Base-by-base conservation (phyloP, 2,797 vertebrate species). In the Falco naumanni region DNA sequence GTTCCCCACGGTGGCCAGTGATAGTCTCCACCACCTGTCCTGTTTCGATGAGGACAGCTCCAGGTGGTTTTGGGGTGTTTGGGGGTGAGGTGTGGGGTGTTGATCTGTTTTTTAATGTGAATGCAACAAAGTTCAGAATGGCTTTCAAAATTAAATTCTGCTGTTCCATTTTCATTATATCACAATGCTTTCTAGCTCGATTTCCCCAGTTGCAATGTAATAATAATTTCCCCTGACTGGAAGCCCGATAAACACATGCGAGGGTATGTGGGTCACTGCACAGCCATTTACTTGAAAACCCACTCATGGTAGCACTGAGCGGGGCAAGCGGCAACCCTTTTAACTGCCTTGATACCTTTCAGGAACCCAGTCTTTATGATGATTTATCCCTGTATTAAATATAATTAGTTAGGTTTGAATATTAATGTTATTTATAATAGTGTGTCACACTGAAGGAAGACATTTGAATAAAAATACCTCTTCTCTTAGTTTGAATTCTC, bases 381-480 rank as follows among this genome's bases (percentile, higher is more conserved):
- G 31, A 63, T 20, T 72, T 85, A 34, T 48, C 7, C 6, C 10
- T 21, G 11, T 45, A 64, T 45, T 85, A 51, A 70, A 77, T 41
- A 43, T 41, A 77, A 59, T 45, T 6, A 3, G n/a, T 60, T 85
- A 60, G 13, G 4, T 65, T 83, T 80, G 8, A 77, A 87, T 83
- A 87, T 66, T 83, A 54, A 70, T 74, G n/a, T 37, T 72, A 89
- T 47, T 76, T 87, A 63, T 37, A 89, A 76, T 57, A 76, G 8
- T 19, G 3, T 51, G 34, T 37, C 31, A 83, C 12, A 43, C 3
- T 18, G 48, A 84, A 74, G 18, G 41, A 87, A 92, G n/a, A 68
- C 2, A 68, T 75, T 57, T 88, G 18, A 71, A 78, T 77, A 79
- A 89, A 95, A 93, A 75, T n/a, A 81, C 11, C 16, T 76, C 20